These are phyloP conservation scores for Acyrthosiphon pisum DNA, from an alignment of 1,140 invertebrate species.

Conservation along the genomic window DNA sequence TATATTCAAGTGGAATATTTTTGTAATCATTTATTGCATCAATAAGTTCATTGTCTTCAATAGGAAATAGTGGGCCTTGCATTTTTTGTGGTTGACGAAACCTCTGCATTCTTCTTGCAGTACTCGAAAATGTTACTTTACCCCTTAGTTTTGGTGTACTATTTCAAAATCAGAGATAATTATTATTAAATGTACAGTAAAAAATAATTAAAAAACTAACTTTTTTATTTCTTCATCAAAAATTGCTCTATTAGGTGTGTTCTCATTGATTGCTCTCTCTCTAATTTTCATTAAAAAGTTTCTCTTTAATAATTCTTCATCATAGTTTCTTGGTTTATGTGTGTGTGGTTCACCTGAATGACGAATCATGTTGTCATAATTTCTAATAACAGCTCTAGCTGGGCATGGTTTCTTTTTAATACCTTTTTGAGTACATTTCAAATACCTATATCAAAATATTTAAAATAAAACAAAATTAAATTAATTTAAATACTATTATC, in stretches of 20 bases:
- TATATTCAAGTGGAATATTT: conserved; percentile 19
- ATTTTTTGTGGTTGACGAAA: conserved; percentile 53
- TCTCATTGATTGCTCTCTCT: conserved; percentile 46
- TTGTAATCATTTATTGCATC: conserved; percentile 48
- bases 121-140: conserved; percentile 49
- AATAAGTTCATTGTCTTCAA: conserved; percentile 45
- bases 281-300: conserved; percentile 52
- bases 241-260: conserved; percentile 49
- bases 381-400: conserved; percentile 54
- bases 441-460: conserved; percentile 13
- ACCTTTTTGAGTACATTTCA: conserved; percentile 54
- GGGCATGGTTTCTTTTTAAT: conserved; percentile 55
- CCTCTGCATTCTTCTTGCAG: conserved; percentile 54
- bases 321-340: conserved; percentile 53
- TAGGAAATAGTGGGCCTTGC: conserved; percentile 52
- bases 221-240: conserved; percentile 57
- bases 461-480: background rate
- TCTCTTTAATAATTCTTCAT: conserved; percentile 49
- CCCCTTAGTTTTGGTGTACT: conserved; percentile 46
- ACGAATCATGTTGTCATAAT: conserved; percentile 45
- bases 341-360: conserved; percentile 52
- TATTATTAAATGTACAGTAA: background rate
- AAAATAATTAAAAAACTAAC: background rate
- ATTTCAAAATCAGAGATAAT: background rate
- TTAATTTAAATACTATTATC: background rate